These are phyloP conservation scores for Myrmophylax atrothorax DNA, from an alignment of 2,113 vertebrate genomes.

Conservation along the genomic window DNA sequence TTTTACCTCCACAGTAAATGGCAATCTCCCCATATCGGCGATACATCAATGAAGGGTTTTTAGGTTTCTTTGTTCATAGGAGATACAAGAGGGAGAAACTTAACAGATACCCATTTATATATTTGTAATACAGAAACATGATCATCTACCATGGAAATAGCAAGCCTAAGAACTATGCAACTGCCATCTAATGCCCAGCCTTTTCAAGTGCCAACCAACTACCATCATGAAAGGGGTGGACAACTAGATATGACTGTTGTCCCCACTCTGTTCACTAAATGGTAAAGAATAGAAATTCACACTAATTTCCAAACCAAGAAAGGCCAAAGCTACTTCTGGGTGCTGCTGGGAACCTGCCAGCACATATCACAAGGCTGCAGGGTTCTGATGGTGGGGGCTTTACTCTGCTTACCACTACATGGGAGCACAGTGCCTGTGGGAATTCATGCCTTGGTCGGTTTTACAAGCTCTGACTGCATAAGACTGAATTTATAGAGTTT, in stretches of 20 bases:
- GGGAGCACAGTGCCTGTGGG: not conserved
- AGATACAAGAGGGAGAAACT: not conserved
- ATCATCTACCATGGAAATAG: not conserved
- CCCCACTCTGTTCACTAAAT: not conserved
- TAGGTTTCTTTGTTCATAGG: not conserved
- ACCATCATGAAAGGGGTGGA: not conserved
- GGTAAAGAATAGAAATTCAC: not conserved
- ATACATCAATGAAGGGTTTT: not conserved
- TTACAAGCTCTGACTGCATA: constrained; percentile 7
- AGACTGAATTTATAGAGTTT: not conserved
- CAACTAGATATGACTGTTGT: not conserved
- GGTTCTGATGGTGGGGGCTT: not conserved
- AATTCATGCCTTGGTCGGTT: not conserved
- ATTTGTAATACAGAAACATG: not conserved
- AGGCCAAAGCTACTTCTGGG: not conserved
- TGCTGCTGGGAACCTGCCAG: not conserved
- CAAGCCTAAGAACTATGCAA: not conserved
- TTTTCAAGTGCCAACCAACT: not conserved
- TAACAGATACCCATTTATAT: not conserved
- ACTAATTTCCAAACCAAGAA: not conserved
- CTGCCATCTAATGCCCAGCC: not conserved
- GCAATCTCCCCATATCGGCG: not conserved
- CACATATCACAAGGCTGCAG: not conserved
- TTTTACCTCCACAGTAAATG: not conserved
- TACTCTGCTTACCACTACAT: not conserved